These are phyloP conservation scores for Nansenia antarctica DNA, from an alignment of 2,113 vertebrate species.

Conservation along the genomic window DNA sequence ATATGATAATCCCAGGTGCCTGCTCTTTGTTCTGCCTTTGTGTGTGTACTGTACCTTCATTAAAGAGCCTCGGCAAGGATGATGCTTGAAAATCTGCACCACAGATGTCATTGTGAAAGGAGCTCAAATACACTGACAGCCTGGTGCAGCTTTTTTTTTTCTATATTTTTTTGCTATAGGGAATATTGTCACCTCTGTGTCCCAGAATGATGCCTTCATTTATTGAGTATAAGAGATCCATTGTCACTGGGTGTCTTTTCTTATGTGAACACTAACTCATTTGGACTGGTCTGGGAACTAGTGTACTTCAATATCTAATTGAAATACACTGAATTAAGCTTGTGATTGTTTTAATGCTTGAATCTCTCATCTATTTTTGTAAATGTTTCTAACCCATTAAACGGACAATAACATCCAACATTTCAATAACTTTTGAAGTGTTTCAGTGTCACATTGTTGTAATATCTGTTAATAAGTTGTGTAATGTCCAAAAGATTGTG, in stretches of 20 bases:
- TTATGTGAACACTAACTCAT: not conserved
- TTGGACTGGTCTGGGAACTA: not conserved
- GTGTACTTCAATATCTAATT: not conserved
- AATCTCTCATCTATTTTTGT: not conserved
- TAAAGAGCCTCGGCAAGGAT: not conserved
- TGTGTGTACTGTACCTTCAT: slow-evolving; percentile 25
- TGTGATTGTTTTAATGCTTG: not conserved
- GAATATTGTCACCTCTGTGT: slow-evolving; percentile 2
- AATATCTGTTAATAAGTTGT: not conserved
- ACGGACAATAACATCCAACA: no score
- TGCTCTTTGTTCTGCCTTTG: slow-evolving; percentile 60
- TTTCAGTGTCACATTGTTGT: not conserved
- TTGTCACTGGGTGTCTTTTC: not conserved
- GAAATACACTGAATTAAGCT: no score
- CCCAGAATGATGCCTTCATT: not conserved
- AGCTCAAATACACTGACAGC: not conserved
- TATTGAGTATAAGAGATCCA: not conserved
- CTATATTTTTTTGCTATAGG: not conserved
- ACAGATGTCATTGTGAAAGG: not conserved
- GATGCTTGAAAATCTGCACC: slow-evolving; percentile 1
- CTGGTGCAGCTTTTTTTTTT: not conserved
- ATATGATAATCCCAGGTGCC: slow-evolving; percentile 69
- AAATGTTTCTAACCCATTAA: not conserved
- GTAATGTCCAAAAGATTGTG: no score
- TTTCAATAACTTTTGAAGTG: not conserved